A percentile compares a stretch with the other conserved stretches of the same genome.
Evolutionary conservation across 2,797 vertebrate species (phyloP).

Genomic region (Decapterus maruadsi): DNA sequence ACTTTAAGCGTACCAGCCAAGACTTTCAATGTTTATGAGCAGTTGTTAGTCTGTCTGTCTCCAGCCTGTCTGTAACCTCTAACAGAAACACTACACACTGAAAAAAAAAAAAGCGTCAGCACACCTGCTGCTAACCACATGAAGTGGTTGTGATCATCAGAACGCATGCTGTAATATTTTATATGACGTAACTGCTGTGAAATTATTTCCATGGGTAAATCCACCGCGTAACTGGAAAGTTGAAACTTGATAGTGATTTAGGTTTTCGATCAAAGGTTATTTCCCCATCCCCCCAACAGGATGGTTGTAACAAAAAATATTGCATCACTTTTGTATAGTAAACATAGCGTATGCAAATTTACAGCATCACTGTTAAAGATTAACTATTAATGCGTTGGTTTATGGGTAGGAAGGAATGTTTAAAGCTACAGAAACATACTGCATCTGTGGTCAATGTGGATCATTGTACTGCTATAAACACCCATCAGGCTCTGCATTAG

Average conservation of each 20-base stretch:
- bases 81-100: slow-evolving; percentile 34
- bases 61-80: slow-evolving; percentile 69
- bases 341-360: background rate
- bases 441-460: slow-evolving; percentile 23
- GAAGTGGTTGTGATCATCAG: slow-evolving; percentile 46
- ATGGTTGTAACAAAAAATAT: slow-evolving; percentile 2
- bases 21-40: slow-evolving; percentile 59
- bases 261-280: slow-evolving; percentile 4
- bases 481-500: slow-evolving; percentile 18
- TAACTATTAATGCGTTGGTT: background rate
- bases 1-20: slow-evolving; percentile 42
- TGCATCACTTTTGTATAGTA: slow-evolving; percentile 3
- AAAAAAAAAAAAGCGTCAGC: slow-evolving; percentile 46
- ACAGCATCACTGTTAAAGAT: slow-evolving; percentile 5
- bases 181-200: slow-evolving; percentile 23
- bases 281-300: background rate
- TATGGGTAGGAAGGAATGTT: background rate
- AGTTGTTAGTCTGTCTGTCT: slow-evolving; percentile 63
- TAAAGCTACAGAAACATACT: slow-evolving; percentile 4
- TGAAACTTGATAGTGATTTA: background rate
- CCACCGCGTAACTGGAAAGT: slow-evolving; percentile 14
- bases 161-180: slow-evolving; percentile 35
- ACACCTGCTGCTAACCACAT: slow-evolving; percentile 68
- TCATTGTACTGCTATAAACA: slow-evolving; percentile 55
- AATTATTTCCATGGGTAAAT: slow-evolving; percentile 34